Conservation (phyloP, 2,888 invertebrate genomes). For the Pammene fasciana region DNA sequence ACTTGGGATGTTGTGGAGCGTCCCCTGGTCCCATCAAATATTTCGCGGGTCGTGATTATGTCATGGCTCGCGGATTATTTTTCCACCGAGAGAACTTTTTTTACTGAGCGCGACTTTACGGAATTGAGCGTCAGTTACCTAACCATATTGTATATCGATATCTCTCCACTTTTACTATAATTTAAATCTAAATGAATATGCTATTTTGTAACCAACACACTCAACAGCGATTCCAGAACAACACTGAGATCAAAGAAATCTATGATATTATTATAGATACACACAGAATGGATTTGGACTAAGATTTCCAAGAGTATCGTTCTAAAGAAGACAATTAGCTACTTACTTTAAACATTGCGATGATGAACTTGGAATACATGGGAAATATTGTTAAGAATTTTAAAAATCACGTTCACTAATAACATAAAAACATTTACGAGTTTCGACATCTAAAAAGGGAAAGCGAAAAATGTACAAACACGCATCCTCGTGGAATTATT, state of each 20-base stretch:
- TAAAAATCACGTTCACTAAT: slow-evolving; percentile 71
- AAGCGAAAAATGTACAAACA: slow-evolving; percentile 72
- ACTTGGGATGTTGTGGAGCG: too few species aligned
- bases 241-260: slow-evolving; percentile 41
- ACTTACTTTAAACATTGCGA: slow-evolving; percentile 47
- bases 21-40: too few species aligned
- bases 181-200: slow-evolving; percentile 54
- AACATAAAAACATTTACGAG: slow-evolving; percentile 64
- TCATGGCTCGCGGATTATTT: slow-evolving; percentile 27
- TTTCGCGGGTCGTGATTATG: slow-evolving; percentile 26
- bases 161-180: slow-evolving; percentile 53
- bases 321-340: slow-evolving; percentile 49
- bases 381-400: slow-evolving; percentile 61
- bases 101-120: slow-evolving; percentile 16
- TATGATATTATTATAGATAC: slow-evolving; percentile 48
- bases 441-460: slow-evolving; percentile 74
- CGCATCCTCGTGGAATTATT: slow-evolving; percentile 59
- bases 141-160: slow-evolving; percentile 52
- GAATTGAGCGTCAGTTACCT: slow-evolving; percentile 14
- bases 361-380: slow-evolving; percentile 47
- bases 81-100: slow-evolving; percentile 14
- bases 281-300: slow-evolving; percentile 51
- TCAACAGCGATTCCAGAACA: slow-evolving; percentile 43
- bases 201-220: slow-evolving; percentile 58
- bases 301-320: slow-evolving; percentile 46